Conservation (phyloP, 2,888 invertebrate species). For the Pomacea canaliculata region DNA sequence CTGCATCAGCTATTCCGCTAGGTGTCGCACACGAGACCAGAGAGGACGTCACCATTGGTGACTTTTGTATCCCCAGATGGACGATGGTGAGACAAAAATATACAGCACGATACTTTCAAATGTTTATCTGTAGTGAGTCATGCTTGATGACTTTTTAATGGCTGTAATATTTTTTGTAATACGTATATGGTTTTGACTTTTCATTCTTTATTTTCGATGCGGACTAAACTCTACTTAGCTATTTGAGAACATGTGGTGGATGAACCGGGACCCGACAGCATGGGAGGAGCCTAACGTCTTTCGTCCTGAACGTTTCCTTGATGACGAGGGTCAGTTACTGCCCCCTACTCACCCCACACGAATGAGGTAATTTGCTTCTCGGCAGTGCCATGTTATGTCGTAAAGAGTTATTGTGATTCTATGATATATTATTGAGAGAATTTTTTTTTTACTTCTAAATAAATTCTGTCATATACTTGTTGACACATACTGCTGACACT, state of each 20-base stretch:
- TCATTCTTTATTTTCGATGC: too few relatives aligned
- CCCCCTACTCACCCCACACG: slow-evolving; percentile 32
- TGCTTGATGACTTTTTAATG: too few relatives aligned
- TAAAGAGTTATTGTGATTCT: too few relatives aligned
- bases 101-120: too few relatives aligned
- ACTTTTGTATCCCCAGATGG: neutral
- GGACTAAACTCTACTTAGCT: slow-evolving; percentile 7
- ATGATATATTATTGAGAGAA: too few relatives aligned
- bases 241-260: slow-evolving; percentile 32
- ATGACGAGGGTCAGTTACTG: slow-evolving; percentile 33
- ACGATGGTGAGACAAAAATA: neutral
- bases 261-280: slow-evolving; percentile 31
- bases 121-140: too few relatives aligned
- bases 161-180: too few relatives aligned
- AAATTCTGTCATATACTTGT: too few relatives aligned
- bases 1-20: neutral
- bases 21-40: neutral
- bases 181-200: too few relatives aligned
- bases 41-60: neutral
- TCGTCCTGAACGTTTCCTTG: slow-evolving; percentile 40
- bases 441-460: too few relatives aligned
- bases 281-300: slow-evolving; percentile 42
- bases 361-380: slow-evolving; percentile 29
- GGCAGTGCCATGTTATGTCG: too few relatives aligned
- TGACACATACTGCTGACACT: too few relatives aligned